Evolutionary conservation across 2,888 invertebrate species (phyloP), one percentile per base, ranked within the genome.

Genomic region (Pterostichus niger): DNA sequence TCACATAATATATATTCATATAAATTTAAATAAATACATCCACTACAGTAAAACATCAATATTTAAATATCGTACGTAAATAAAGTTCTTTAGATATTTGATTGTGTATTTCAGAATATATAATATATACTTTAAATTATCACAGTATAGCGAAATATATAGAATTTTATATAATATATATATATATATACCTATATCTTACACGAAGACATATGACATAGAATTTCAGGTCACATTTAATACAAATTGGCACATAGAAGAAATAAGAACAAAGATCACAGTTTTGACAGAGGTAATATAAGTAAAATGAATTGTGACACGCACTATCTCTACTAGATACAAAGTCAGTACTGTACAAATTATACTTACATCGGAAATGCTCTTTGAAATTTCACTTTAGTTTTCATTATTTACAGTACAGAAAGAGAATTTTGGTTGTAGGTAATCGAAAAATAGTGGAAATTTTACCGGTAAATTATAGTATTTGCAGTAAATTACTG

Each of bases 201-300:
- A 82, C 61, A 82, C 82, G 82, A 82, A 83, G 77, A 83, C 68
- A 82, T 40, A 40, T 83, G 83, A 83, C 83, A 83, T 75, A 46
- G 52, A 83, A 52, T 84, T 84, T 86, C 86, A 86, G 86, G 86
- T 86, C 85, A 86, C 85, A 85, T 83, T 83, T 83, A 86, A 85
- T 86, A 84, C 80, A 85, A 84, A 86, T 87, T 87, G 87, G 87
- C 87, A 87, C 87, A 86, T 77, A 84, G 79, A 85, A 85, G 84
- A 75, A 84, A 85, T 86, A 84, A 85, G 85, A 86, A 85, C 84
- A 85, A 83, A 86, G 87, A 87, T 87, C 87, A 87, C 87, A 87
- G 87, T 86, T 86, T 85, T 83, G 84, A 84, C 85, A 85, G 80
- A 84, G 84, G 84, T 84, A 84, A 84, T 84, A 84, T 84, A 82